Evolutionary conservation across 2,888 invertebrate genomes (phyloP).

Genomic region (Mamestra brassicae): DNA sequence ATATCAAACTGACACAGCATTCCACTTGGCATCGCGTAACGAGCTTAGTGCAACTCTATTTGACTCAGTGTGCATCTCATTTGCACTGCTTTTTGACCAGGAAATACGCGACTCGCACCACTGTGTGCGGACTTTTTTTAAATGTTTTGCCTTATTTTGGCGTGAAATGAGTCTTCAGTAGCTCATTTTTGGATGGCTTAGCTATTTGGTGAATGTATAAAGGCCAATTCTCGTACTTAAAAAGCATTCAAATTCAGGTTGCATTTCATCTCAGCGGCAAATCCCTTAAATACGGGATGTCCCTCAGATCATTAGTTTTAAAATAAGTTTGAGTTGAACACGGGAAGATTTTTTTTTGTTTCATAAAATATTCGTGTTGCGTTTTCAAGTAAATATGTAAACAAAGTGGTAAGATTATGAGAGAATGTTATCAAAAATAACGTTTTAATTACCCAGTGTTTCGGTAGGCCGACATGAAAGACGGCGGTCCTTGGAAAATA

Average conservation of each 20-base stretch:
- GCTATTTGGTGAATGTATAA: neutral
- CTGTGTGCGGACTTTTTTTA: conserved; percentile 29
- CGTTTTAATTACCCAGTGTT: conserved; percentile 30
- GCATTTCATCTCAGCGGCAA: no score
- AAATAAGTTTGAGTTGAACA: neutral
- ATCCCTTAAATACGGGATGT: no score
- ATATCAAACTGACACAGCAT: conserved; percentile 37
- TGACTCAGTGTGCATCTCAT: conserved; percentile 47
- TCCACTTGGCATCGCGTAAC: conserved; percentile 37
- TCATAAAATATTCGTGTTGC: neutral
- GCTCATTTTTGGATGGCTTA: neutral
- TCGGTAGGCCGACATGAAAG: conserved; percentile 25
- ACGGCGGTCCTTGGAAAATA: conserved; percentile 22
- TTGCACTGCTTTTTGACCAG: conserved; percentile 42
- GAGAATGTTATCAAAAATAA: neutral
- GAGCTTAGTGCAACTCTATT: conserved; percentile 39
- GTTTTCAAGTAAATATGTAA: neutral
- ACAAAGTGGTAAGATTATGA: conserved; percentile 3
- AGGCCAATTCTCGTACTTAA: no score
- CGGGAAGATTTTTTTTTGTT: neutral
- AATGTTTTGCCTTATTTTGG: conserved; percentile 13
- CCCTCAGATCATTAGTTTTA: no score
- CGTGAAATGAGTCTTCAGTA: conserved; percentile 17
- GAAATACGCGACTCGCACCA: conserved; percentile 2
- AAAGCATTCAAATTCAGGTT: no score